Base-by-base conservation (phyloP, 2,888 invertebrate genomes). In the Pollenia labialis region DNA sequence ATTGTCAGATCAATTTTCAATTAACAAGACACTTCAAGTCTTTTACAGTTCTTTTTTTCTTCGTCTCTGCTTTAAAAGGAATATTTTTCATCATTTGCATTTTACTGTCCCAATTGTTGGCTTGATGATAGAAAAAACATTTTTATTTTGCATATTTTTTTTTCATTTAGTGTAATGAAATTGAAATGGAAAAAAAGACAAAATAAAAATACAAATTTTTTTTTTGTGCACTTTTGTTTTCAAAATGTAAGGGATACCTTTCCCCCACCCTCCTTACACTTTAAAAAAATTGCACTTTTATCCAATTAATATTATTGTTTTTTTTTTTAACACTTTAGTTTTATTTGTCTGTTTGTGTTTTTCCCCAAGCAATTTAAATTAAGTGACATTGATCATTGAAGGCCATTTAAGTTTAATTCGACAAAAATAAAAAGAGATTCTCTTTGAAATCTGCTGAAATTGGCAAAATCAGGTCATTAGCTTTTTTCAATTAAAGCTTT, bases 371-470 rank as follows among this genome's bases (percentile, higher is more conserved):
- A 79, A 68, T 74, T 80, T 80, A 48, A 66, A 74, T 48, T 48
- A 91, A 91, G 89, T 91, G 91, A 91, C 91, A 91, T 91, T 91
- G 91, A 91, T 91, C 90, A 90, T 89, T 91, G 92, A 91, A 91
- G 92, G 92, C 91, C 92, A 91, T 81, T 81, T 87, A 7, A 60
- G 88, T 88, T 88, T 60, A 83, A 77, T 81, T 60, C 72, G 16
- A 14, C 68, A 62, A 60, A 11, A 77, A 54, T 18, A 18, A 76
- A 40, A 79, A 40, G 12, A 60, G 23, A 72, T 2, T 77, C 54
- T 48, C 68, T 77, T 77, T 62, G 60, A 42, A 58, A 68, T 14
- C 14, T 77, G 54, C 32, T 69, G 42, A 77, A 85, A 79, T 40
- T 75, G 16, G 42, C 52, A 52, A 75, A 85, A 68, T 81, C 85